Evolutionary conservation across 2,113 vertebrate species (phyloP), one percentile per base, ranked within the genome.

Genomic region (Neodon shergylaensis): DNA sequence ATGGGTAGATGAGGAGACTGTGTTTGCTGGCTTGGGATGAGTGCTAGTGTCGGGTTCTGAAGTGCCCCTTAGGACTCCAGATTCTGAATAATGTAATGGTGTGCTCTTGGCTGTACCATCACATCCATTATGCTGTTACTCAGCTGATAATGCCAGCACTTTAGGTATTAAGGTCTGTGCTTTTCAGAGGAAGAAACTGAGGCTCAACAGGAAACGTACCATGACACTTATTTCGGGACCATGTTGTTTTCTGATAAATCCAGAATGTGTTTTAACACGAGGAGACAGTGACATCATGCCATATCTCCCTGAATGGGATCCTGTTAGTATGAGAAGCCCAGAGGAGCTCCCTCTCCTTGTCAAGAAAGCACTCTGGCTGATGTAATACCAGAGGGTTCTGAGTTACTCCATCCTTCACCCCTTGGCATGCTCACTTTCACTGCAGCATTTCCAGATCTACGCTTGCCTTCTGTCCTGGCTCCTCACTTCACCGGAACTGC

Each of bases 61-160:
- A 81, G 21, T 95, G 97, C 92, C 94, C 88, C 90, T 47, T 11
- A 94, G 94, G 94, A 77, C 94, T 61, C 94, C 42, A 91, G 44
- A 65, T 83, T 86, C 92, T 92, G 88, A 97, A 92, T 92, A 94
- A 94, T 72, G 78, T 63, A 93, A 97, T 94, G 58, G 58, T 73
- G 79, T 79, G 58, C 85, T 79, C 65, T 92, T 92, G 61, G 61
- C 92, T 88, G 94, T 24, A 5, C 86, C 33, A 31, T 72, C 94
- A 42, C 70, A 73, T 76, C 94, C 92, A 95, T 97, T 92, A 97
- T 92, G 92, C 78, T 91, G 95, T 97, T 94, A 97, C 92, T 96
- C 88, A 36, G 88, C 36, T 36, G 39, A 31, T 88, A 76, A 85
- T 63, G 76, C 81, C 21, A 28, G 7, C 22, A 33, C 47, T 92